Conservation (phyloP, 2,888 invertebrate species). For the Glyphotaelius pellucidus region DNA sequence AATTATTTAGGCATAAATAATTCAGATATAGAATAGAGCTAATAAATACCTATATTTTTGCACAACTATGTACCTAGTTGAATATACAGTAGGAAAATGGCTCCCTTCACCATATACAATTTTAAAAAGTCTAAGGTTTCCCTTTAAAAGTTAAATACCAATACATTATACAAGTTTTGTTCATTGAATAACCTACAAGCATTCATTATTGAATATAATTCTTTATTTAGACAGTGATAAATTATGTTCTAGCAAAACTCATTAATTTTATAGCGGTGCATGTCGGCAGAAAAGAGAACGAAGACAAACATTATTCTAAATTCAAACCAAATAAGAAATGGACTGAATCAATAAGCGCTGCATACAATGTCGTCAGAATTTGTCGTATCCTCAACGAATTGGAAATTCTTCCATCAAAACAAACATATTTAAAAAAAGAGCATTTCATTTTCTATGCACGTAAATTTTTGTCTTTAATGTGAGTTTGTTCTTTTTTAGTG, state of each 20-base stretch:
- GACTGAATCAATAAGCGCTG: slow-evolving; percentile 61
- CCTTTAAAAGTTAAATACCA: background rate
- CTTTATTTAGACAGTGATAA: background rate
- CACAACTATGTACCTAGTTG: too few species aligned
- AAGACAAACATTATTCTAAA: slow-evolving; percentile 33
- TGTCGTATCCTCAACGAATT: background rate
- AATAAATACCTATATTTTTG: too few species aligned
- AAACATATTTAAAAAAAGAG: background rate
- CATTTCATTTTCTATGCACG: background rate
- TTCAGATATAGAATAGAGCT: too few species aligned
- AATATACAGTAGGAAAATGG: too few species aligned
- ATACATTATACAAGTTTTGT: background rate
- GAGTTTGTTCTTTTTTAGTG: background rate
- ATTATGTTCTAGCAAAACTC: background rate
- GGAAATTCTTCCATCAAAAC: background rate
- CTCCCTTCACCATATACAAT: too few species aligned
- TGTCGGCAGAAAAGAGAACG: slow-evolving; percentile 1
- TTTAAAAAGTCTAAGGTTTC: background rate
- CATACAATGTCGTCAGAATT: slow-evolving; percentile 57
- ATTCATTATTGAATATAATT: background rate
- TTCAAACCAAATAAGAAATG: slow-evolving; percentile 59
- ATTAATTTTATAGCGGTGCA: background rate
- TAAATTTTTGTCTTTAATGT: background rate
- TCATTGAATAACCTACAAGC: background rate
- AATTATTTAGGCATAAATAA: too few species aligned